Percentiles rank a stretch among this genome's conserved stretches.
Evolutionary conservation across 2,113 vertebrate genomes (phyloP).

Genomic region (Tylochromis polylepis): DNA sequence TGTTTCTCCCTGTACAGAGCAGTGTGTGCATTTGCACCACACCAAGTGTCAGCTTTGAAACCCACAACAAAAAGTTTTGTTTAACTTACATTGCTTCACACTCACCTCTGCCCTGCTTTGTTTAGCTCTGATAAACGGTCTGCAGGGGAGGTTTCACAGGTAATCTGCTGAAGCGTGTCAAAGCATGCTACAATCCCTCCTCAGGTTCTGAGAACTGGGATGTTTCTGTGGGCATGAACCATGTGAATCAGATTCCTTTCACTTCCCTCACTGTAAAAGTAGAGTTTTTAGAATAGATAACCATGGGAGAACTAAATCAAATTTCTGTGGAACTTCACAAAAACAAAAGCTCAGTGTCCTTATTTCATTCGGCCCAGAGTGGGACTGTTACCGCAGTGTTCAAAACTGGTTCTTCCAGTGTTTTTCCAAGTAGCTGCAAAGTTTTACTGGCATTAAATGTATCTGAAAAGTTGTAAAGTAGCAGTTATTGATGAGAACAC

Average conservation of each 20-base stretch:
- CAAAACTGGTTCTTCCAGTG: slow-evolving; percentile 29
- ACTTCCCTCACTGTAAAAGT: not conserved
- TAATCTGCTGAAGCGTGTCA: slow-evolving; percentile 29
- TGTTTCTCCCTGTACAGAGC: not conserved
- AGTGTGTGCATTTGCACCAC: not conserved
- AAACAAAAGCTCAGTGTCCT: not conserved
- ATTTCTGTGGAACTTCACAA: not conserved
- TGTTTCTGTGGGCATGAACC: not conserved
- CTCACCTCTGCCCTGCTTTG: not conserved
- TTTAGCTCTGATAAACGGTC: not conserved
- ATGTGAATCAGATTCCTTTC: slow-evolving; percentile 5
- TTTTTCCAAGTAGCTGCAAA: not conserved
- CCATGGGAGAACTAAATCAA: not conserved
- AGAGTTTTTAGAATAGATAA: not conserved
- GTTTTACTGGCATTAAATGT: not conserved
- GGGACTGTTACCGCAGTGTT: not conserved
- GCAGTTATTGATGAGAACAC: not conserved
- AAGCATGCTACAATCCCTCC: slow-evolving; percentile 15
- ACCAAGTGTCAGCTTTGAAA: not conserved
- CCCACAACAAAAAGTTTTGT: not conserved
- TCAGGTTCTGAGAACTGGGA: slow-evolving; percentile 14
- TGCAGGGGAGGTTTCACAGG: slow-evolving; percentile 26
- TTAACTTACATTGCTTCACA: not conserved
- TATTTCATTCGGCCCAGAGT: not conserved
- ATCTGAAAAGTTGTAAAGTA: not conserved